Base-by-base conservation (phyloP, 2,888 invertebrate genomes). In the Melanostoma scalare region DNA sequence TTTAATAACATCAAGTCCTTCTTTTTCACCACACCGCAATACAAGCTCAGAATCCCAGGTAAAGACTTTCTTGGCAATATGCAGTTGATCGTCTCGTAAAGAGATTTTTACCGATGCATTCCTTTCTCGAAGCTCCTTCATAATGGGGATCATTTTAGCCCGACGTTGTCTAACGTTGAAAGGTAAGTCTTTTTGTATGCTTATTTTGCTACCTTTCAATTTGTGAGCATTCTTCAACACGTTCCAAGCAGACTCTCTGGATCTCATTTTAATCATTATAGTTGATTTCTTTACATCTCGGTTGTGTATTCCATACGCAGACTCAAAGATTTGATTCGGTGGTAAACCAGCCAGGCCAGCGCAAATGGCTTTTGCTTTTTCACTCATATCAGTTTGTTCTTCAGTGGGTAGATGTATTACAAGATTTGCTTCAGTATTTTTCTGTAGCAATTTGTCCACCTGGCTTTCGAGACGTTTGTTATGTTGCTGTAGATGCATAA, bases 331-430 rank as follows among this genome's bases (percentile, higher is more conserved):
- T 56, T 46, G 56, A 8, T 40, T 38, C 20, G 56, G 36, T 2
- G 36, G 48, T 4, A 30, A 33, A 36, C 50, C 52, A 33, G 52
- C 8, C 33, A 52, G 42, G 6, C 60, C 6, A 5, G 71, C 60
- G 71, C 71, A 72, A 31, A 55, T 53, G 52, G 72, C 9, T 53
- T 61, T 72, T 3, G 61, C 53, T 50, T 71, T 60, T 38, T 53
- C 61, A 1, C 1, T 20, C 20, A 20, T 20, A 20, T 20, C 20
- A 0, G 20, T 1, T 20, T 20, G 20, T 20, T 20, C 20, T 20
- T 20, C 20, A 20, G 20, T 20, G 20, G 20, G 20, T 20, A 20
- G 0, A 20, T 20, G 20, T 20, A 20, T 1, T 20, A 20, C 1
- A 20, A 20, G 20, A 20, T 20, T 20, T 20, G 20, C 1, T 20